A percentile compares a stretch with the other conserved stretches of the same genome.
phyloP scores from a whole-genome alignment of 2,888 invertebrate genomes.

The Brachyptera risi region DNA sequence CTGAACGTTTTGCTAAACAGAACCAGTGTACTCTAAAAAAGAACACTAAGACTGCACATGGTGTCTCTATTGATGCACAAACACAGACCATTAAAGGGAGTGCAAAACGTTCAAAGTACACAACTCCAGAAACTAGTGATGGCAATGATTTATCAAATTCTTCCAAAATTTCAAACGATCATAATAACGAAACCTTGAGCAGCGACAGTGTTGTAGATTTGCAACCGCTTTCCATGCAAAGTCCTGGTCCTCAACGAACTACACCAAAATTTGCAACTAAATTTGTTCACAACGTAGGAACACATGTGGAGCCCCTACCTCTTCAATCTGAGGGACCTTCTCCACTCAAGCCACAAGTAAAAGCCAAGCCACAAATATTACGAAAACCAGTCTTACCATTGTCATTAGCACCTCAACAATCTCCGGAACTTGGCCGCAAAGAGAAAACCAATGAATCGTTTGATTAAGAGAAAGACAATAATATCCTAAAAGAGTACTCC shows the following conservation, averaged over 20 bases:
- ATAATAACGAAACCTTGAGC: conserved; percentile 32
- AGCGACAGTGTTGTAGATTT: conserved; percentile 30
- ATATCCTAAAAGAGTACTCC: too few species aligned
- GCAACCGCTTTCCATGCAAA: conserved; percentile 35
- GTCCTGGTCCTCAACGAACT: conserved; percentile 56
- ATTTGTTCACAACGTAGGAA: conserved; percentile 51
- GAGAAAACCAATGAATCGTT: not conserved
- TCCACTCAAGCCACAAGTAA: conserved; percentile 63
- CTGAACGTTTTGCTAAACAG: conserved; percentile 73
- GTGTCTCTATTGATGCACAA: conserved; percentile 35
- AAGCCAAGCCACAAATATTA: conserved; percentile 77
- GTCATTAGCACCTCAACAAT: conserved; percentile 14
- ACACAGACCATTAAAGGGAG: conserved; percentile 34
- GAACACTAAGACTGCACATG: conserved; percentile 48
- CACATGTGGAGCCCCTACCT: conserved; percentile 39
- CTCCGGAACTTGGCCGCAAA: not conserved
- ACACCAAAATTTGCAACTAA: conserved; percentile 60
- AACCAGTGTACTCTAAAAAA: conserved; percentile 76
- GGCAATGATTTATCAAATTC: conserved; percentile 25
- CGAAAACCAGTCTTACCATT: conserved; percentile 58
- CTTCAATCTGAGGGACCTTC: conserved; percentile 24
- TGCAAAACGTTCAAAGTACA: conserved; percentile 32
- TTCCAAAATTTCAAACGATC: too few species aligned
- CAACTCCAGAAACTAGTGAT: conserved; percentile 33
- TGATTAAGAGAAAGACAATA: not conserved